Conservation (phyloP, 2,797 vertebrate species). For the Acanthis flammea region DNA sequence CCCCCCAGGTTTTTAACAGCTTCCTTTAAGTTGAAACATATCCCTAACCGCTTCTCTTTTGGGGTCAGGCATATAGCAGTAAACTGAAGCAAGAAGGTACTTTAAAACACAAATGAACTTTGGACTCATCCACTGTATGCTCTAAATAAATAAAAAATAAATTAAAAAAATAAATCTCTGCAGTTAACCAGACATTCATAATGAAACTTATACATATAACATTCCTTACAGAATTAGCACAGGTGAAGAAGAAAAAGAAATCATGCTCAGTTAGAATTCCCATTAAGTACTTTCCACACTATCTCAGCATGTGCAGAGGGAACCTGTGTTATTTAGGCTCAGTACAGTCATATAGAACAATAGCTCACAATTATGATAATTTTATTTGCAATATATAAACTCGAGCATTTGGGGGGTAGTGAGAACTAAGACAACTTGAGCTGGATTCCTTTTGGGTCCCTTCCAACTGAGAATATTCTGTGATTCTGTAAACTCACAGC, state of each 20-base stretch:
- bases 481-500: background rate
- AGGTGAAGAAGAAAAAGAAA: background rate
- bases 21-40: background rate
- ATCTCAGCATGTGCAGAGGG: background rate
- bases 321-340: background rate
- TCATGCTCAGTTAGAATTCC: background rate
- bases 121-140: background rate
- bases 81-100: background rate
- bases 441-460: background rate
- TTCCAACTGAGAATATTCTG: background rate
- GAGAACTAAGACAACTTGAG: background rate
- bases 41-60: background rate
- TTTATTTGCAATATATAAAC: background rate
- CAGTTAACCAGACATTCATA: background rate
- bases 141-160: background rate
- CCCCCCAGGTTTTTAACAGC: background rate
- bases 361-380: background rate
- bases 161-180: background rate
- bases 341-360: background rate
- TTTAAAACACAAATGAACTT: background rate
- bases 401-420: background rate
- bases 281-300: background rate
- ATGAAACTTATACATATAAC: background rate
- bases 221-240: background rate
- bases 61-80: background rate